Evolutionary conservation across 2,113 vertebrate species (phyloP).

Genomic region (Dromiciops gliroides): DNA sequence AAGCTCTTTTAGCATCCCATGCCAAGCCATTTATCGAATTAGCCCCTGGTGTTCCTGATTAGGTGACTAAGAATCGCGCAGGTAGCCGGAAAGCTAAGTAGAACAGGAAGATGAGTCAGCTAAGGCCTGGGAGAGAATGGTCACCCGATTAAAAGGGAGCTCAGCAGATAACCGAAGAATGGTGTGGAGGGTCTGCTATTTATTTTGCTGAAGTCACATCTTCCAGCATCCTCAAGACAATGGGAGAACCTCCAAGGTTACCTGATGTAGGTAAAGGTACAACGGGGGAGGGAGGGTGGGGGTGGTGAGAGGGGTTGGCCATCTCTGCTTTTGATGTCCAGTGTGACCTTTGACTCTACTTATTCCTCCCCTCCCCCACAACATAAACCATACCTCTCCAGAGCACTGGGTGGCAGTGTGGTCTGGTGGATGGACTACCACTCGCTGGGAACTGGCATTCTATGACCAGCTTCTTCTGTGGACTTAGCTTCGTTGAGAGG

Average conservation of each 20-base stretch:
- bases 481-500: background rate
- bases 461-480: background rate
- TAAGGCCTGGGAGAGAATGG: background rate
- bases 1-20: background rate
- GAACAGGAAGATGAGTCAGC: background rate
- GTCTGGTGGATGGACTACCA: background rate
- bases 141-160: conserved; percentile 14
- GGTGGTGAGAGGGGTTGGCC: background rate
- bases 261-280: background rate
- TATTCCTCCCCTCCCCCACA: background rate
- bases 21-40: background rate
- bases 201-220: background rate
- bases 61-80: background rate
- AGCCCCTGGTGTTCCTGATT: background rate
- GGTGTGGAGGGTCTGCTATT: background rate
- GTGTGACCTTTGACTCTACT: conserved; percentile 30
- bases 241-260: background rate
- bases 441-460: conserved; percentile 16
- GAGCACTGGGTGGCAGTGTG: background rate
- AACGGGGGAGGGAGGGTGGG: background rate
- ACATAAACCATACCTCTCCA: background rate
- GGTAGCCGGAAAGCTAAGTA: conserved; percentile 1
- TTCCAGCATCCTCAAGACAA: background rate
- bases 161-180: background rate
- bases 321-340: conserved; percentile 31